Evolutionary conservation across 2,888 invertebrate species (phyloP).

Genomic region (Elaeidobius kamerunicus): DNA sequence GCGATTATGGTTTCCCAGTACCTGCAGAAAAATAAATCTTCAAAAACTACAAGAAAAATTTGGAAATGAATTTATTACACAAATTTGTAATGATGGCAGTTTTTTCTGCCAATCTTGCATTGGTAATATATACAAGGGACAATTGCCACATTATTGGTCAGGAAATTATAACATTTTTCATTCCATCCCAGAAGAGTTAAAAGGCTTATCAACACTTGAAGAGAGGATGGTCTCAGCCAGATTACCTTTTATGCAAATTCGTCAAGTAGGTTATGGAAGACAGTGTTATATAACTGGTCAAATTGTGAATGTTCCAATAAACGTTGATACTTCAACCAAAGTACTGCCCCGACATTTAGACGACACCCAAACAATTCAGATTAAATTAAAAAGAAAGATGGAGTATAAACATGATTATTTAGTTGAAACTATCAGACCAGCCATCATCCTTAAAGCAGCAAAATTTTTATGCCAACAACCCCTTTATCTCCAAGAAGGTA

Average conservation of each 20-base stretch:
- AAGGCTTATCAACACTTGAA: conserved; percentile 12
- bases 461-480: conserved; percentile 15
- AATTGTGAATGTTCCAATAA: conserved; percentile 18
- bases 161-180: conserved; percentile 3
- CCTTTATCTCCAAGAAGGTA: conserved; percentile 8
- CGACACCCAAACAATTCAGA: conserved; percentile 19
- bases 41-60: conserved; percentile 1
- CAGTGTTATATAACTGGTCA: conserved; percentile 20
- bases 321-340: conserved; percentile 14
- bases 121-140: neutral
- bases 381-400: conserved; percentile 17
- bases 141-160: conserved; percentile 3
- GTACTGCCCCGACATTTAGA: conserved; percentile 14
- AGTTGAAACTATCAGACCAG: conserved; percentile 16
- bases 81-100: neutral
- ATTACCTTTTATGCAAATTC: conserved; percentile 23
- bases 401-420: conserved; percentile 10
- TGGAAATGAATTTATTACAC: conserved; percentile 2
- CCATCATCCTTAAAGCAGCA: conserved; percentile 8
- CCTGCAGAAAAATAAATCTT: neutral
- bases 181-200: conserved; percentile 3
- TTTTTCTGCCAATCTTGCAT: conserved; percentile 3
- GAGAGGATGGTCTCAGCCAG: conserved; percentile 12
- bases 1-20: conserved; percentile 4
- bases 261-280: conserved; percentile 5